phyloP scores from a whole-genome alignment of 2,888 invertebrate genomes.

The Crocallis elinguaria region DNA sequence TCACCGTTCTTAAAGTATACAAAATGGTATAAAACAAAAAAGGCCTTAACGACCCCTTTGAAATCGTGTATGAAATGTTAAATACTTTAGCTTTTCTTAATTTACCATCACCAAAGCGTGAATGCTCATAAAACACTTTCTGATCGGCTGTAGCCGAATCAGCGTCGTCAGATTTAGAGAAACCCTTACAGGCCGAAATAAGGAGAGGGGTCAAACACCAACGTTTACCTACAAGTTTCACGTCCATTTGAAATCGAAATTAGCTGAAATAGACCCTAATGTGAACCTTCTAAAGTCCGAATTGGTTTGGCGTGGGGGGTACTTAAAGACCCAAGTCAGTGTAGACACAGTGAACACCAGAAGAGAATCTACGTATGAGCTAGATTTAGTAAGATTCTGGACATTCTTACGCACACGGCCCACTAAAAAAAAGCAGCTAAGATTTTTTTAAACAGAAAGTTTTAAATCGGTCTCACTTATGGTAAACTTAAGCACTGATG shows the following conservation, averaged over 20 bases:
- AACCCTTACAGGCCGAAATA: constrained; percentile 65
- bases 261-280: constrained; percentile 20
- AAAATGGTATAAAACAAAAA: too few species aligned
- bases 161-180: constrained; percentile 20
- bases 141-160: not conserved
- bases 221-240: constrained; percentile 59
- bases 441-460: too few species aligned
- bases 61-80: too few species aligned
- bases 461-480: too few species aligned
- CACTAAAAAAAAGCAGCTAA: too few species aligned
- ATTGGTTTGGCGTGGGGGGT: constrained; percentile 25
- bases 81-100: too few species aligned
- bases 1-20: too few species aligned
- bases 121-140: not conserved
- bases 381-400: not conserved
- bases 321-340: constrained; percentile 43
- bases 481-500: too few species aligned
- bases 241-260: constrained; percentile 24
- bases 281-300: constrained; percentile 27
- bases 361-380: constrained; percentile 22
- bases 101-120: too few species aligned
- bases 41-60: too few species aligned
- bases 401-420: not conserved
- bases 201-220: constrained; percentile 82
- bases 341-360: constrained; percentile 35